These are phyloP conservation scores for Daptonema setosum DNA, from an alignment of 2,888 invertebrate species.

Conservation along the genomic window DNA sequence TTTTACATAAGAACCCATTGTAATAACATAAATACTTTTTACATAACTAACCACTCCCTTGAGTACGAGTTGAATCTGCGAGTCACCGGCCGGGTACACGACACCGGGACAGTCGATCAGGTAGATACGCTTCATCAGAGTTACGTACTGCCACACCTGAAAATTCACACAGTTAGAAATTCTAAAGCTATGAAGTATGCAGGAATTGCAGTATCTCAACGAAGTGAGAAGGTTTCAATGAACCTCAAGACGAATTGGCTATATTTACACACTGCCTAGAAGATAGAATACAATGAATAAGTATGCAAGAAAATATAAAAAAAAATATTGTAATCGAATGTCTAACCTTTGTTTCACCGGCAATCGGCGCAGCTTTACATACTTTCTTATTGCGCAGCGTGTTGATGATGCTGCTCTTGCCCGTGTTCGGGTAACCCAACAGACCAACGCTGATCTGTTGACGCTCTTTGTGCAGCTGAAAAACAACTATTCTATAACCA, in stretches of 20 bases:
- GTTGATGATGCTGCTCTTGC: constrained; percentile 94
- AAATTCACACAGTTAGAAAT: constrained; percentile 5
- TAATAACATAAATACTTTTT: neutral
- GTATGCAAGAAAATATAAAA: too few species aligned
- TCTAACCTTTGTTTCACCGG: constrained; percentile 47
- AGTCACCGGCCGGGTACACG: constrained; percentile 80
- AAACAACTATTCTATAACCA: too few species aligned
- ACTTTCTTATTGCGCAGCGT: constrained; percentile 85
- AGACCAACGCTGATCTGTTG: constrained; percentile 97
- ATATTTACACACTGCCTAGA: too few species aligned
- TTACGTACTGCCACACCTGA: constrained; percentile 92
- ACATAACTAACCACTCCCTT: constrained; percentile 42
- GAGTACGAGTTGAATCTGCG: constrained; percentile 61
- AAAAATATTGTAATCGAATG: too few species aligned
- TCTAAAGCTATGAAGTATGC: constrained; percentile 3
- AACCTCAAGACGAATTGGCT: too few species aligned
- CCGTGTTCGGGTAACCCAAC: constrained; percentile 95
- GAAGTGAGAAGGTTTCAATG: too few species aligned
- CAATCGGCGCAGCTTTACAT: constrained; percentile 91
- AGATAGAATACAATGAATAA: too few species aligned
- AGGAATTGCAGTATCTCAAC: too few species aligned
- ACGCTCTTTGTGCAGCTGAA: constrained; percentile 62
- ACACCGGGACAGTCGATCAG: constrained; percentile 96
- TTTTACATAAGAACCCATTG: too few species aligned
- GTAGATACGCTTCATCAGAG: constrained; percentile 83